phyloP scores from a whole-genome alignment of 2,797 vertebrate species.

The Trichosurus vulpecula region DNA sequence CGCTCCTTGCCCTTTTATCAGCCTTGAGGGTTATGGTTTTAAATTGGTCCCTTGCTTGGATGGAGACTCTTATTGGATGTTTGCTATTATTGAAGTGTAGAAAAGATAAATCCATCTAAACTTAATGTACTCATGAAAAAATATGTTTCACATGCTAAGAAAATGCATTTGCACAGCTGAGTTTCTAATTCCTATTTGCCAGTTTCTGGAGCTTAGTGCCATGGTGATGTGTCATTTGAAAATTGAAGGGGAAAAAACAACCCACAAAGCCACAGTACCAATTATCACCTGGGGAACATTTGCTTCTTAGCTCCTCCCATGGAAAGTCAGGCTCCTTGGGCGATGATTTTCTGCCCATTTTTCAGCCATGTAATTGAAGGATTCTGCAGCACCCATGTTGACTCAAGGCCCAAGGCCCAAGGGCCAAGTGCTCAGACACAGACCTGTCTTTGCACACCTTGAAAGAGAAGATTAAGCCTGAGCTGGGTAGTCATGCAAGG shows the following conservation, averaged over 20 bases:
- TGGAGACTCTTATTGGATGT: constrained; percentile 18
- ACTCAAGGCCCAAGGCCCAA: not conserved
- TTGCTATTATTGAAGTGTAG: constrained; percentile 46
- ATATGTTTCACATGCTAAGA: constrained; percentile 29
- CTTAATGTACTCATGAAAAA: constrained; percentile 1
- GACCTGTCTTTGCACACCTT: not conserved
- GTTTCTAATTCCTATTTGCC: not conserved
- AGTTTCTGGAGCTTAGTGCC: constrained; percentile 50
- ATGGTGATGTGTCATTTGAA: constrained; percentile 8
- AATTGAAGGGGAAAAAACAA: not conserved
- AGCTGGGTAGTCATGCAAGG: constrained; percentile 57
- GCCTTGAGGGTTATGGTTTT: constrained; percentile 47
- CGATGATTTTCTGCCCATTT: not conserved
- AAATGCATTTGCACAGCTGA: constrained; percentile 1
- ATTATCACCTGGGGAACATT: constrained; percentile 53
- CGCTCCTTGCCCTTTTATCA: constrained; percentile 47
- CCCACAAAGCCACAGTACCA: constrained; percentile 30
- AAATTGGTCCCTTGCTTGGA: constrained; percentile 17
- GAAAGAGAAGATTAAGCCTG: not conserved
- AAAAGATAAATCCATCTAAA: constrained; percentile 48
- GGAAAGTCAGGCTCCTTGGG: constrained; percentile 60
- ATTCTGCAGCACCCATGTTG: not conserved
- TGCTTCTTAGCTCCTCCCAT: constrained; percentile 28
- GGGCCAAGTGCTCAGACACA: not conserved
- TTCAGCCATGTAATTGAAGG: constrained; percentile 42